These are phyloP conservation scores for Tetraodon nigroviridis DNA, from an alignment of 2,113 vertebrate genomes.

Conservation along the genomic window DNA sequence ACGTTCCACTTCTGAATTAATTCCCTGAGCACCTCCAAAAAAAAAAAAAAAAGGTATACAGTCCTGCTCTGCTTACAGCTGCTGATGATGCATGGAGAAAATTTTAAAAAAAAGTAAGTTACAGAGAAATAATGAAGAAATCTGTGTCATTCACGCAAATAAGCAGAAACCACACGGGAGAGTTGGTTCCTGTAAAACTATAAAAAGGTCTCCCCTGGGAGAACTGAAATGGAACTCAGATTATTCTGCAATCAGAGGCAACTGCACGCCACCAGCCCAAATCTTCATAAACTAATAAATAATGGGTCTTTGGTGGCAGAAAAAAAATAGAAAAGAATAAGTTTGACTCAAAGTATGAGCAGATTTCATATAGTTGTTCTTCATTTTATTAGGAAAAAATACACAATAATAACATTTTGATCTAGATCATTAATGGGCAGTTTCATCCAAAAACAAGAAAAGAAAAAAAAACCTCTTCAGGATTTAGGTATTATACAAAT, in stretches of 20 bases:
- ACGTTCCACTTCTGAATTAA: conserved; percentile 48
- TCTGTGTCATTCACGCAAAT: conserved; percentile 65
- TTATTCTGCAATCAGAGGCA: conserved; percentile 59
- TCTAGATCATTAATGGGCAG: not conserved
- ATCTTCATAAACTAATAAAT: conserved; percentile 61
- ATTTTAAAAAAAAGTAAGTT: conserved; percentile 44
- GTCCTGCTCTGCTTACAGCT: conserved; percentile 9
- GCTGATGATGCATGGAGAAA: conserved; percentile 39
- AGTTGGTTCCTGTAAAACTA: conserved; percentile 69
- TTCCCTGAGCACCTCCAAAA: conserved; percentile 11
- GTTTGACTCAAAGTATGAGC: conserved; percentile 5
- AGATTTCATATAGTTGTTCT: not conserved
- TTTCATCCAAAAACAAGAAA: not conserved
- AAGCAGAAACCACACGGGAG: conserved; percentile 58
- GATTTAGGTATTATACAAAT: too few relatives aligned
- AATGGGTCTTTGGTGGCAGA: conserved; percentile 40
- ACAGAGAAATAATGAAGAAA: conserved; percentile 61
- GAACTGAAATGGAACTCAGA: conserved; percentile 67
- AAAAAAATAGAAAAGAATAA: conserved; percentile 56
- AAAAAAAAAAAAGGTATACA: conserved; percentile 2
- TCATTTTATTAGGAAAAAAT: too few relatives aligned
- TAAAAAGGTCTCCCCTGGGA: conserved; percentile 68
- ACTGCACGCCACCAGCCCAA: conserved; percentile 50
- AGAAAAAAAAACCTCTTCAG: too few relatives aligned
- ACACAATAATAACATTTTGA: conserved; percentile 9